Evolutionary conservation across 2,888 invertebrate genomes (phyloP).

Genomic region (Idaea biselata): DNA sequence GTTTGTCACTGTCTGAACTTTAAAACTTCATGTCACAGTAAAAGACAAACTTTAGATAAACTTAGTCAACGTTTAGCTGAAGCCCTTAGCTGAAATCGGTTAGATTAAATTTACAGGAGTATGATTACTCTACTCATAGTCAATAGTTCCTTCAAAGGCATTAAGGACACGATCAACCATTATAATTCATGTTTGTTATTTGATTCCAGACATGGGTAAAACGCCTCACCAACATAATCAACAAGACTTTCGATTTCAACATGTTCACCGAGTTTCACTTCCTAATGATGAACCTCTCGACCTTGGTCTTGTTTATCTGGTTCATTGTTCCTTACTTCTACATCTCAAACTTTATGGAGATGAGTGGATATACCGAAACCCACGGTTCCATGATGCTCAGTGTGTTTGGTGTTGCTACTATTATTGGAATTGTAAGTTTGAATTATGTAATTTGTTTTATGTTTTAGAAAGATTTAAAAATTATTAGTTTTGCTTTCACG

Average conservation of each 20-base stretch:
- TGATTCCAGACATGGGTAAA: slow-evolving; percentile 86
- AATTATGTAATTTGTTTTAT: no score
- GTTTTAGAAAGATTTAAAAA: no score
- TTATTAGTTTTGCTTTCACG: no score
- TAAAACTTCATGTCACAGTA: no score
- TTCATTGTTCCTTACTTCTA: slow-evolving; percentile 98
- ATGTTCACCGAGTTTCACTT: slow-evolving; percentile 91
- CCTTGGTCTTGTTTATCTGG: slow-evolving; percentile 94
- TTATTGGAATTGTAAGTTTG: slow-evolving; percentile 90
- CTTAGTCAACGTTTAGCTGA: no score
- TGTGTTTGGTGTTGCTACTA: slow-evolving; percentile 92
- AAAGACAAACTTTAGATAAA: no score
- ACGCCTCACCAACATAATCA: slow-evolving; percentile 83
- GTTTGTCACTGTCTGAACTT: no score
- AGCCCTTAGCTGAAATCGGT: no score
- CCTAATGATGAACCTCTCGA: slow-evolving; percentile 92
- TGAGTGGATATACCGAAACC: slow-evolving; percentile 81
- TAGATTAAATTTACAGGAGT: not conserved
- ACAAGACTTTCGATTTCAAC: slow-evolving; percentile 90
- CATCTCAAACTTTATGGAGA: slow-evolving; percentile 89
- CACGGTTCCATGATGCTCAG: slow-evolving; percentile 90
- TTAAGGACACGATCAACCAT: not conserved
- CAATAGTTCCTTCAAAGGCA: no score
- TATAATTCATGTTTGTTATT: not conserved
- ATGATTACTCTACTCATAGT: not conserved